Conservation (phyloP, 2,797 vertebrate species). For the Columba guinea region DNA sequence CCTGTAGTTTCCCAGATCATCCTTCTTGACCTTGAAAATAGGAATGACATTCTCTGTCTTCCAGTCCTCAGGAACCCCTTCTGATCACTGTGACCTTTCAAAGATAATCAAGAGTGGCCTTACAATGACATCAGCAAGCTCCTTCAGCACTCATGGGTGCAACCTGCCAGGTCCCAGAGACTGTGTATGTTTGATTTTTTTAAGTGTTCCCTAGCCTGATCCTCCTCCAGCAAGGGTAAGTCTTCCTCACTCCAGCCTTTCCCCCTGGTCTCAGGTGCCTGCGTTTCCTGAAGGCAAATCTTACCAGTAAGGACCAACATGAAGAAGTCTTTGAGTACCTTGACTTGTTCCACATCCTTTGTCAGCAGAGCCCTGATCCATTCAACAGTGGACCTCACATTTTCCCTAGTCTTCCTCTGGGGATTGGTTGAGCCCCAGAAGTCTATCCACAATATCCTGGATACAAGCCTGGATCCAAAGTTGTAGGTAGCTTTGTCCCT, state of each 20-base stretch:
- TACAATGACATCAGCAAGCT: background rate
- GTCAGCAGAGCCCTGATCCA: background rate
- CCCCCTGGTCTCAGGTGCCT: background rate
- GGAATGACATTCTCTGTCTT: background rate
- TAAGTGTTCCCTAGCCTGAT: background rate
- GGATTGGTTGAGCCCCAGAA: background rate
- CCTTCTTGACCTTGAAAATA: background rate
- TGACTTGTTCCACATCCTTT: background rate
- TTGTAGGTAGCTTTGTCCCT: background rate
- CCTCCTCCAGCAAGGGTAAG: background rate
- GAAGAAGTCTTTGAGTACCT: background rate
- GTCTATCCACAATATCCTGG: background rate
- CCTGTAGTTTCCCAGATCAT: background rate
- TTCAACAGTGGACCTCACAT: background rate
- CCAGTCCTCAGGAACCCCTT: background rate
- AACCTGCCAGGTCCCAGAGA: background rate
- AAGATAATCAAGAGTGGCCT: background rate
- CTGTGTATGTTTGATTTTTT: background rate
- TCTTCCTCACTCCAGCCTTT: background rate
- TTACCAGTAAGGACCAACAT: background rate
- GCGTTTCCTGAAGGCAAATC: background rate
- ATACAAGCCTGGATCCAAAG: background rate
- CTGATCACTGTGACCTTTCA: background rate
- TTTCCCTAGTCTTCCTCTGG: background rate
- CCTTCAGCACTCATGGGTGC: background rate